phyloP scores from a whole-genome alignment of 1,140 invertebrate species.

The Pemphigus obesinymphae region DNA sequence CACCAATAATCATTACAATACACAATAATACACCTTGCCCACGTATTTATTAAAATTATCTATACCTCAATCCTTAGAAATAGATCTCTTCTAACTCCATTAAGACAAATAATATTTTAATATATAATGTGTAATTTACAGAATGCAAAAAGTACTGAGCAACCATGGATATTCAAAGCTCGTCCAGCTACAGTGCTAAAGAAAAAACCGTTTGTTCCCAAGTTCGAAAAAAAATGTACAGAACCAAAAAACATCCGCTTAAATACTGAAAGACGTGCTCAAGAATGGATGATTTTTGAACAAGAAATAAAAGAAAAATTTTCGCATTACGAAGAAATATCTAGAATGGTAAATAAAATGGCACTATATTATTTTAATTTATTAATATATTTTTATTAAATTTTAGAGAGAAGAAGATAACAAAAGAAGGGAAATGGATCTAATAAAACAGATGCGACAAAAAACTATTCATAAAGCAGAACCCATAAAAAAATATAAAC shows the following conservation, averaged over 20 bases:
- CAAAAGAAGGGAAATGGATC: constrained; percentile 1
- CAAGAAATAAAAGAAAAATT: constrained; percentile 31
- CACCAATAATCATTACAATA: no score
- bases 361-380: background rate
- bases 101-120: no score
- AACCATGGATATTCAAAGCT: constrained; percentile 23
- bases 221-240: constrained; percentile 24
- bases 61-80: no score
- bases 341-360: background rate
- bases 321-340: constrained; percentile 13
- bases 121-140: background rate
- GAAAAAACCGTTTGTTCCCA: constrained; percentile 38
- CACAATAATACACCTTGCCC: no score
- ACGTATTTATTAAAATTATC: no score
- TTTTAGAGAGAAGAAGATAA: constrained; percentile 22
- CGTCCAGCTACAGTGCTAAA: constrained; percentile 15
- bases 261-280: constrained; percentile 27
- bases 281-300: constrained; percentile 38
- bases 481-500: constrained; percentile 35
- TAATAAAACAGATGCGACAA: background rate
- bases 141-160: background rate
- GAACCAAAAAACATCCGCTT: constrained; percentile 16
- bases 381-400: background rate
- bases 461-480: constrained; percentile 27
- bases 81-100: no score